phyloP scores from a whole-genome alignment of 2,113 vertebrate species.

The Odontophorus gujanensis region DNA sequence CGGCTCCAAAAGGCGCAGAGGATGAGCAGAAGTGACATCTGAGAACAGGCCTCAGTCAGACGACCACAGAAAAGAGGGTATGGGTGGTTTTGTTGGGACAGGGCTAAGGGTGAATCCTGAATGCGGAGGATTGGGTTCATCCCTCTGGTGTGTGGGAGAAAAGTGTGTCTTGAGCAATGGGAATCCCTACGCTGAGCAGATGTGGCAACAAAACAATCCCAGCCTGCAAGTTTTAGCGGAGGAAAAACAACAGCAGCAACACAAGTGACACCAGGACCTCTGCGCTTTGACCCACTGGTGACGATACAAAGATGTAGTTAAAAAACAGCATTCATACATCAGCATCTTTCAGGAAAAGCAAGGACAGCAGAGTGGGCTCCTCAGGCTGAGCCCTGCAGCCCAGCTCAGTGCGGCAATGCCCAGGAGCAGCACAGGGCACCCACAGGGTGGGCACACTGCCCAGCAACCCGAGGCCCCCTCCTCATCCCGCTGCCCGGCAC shows the following conservation, averaged over 20 bases:
- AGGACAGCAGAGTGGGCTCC: accelerated
- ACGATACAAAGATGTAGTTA: accelerated
- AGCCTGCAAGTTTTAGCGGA: not conserved
- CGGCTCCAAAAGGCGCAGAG: not conserved
- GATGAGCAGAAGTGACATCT: not conserved
- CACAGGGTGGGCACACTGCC: accelerated
- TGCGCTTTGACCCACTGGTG: not conserved
- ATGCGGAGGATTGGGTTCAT: not conserved
- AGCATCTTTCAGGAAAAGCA: not conserved
- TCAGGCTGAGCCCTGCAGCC: not conserved
- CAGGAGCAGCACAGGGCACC: not conserved
- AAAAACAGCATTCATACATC: accelerated
- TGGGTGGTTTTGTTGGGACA: not conserved
- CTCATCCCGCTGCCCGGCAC: not conserved
- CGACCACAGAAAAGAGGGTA: not conserved
- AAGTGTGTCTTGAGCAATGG: not conserved
- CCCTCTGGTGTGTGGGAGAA: not conserved
- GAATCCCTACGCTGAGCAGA: not conserved
- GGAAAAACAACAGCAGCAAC: accelerated
- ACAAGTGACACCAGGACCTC: not conserved
- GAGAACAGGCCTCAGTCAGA: not conserved
- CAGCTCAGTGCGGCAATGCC: not conserved
- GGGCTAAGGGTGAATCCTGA: not conserved
- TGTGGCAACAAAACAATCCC: not conserved
- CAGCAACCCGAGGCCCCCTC: not conserved